Percentiles rank a stretch among this genome's conserved stretches.
Evolutionary conservation across 1,140 invertebrate species (phyloP).

Genomic region (Drosophila arawakana): DNA sequence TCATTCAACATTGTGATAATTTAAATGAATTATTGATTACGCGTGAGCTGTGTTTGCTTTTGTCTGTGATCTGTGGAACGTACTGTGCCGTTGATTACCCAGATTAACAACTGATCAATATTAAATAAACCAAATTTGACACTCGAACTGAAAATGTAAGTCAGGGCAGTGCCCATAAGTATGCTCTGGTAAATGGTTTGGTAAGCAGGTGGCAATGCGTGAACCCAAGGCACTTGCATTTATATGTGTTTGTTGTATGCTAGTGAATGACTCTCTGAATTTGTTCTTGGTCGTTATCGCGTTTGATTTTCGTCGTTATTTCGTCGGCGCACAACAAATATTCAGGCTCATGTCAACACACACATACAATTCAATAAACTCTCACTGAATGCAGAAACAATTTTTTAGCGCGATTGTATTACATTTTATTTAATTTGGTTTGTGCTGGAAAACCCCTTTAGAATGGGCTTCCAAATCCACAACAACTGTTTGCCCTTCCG

Average conservation of each 20-base stretch:
- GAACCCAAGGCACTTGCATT: not conserved
- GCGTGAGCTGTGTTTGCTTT: constrained; percentile 40
- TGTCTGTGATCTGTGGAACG: constrained; percentile 11
- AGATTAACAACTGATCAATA: constrained; percentile 72
- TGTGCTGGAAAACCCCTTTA: constrained; percentile 40
- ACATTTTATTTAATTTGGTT: constrained; percentile 54
- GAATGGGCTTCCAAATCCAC: constrained; percentile 35
- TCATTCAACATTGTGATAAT: not conserved
- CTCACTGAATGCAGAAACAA: constrained; percentile 18
- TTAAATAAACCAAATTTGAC: constrained; percentile 71
- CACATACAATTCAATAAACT: constrained; percentile 15
- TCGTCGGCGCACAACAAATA: constrained; percentile 1
- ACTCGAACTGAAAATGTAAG: constrained; percentile 4
- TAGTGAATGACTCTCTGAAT: constrained; percentile 15
- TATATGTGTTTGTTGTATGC: not conserved
- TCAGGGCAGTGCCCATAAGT: constrained; percentile 31
- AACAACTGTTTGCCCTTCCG: constrained; percentile 31
- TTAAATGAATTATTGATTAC: constrained; percentile 57
- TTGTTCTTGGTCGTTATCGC: constrained; percentile 53
- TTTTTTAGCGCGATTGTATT: constrained; percentile 46
- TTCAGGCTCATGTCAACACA: constrained; percentile 17
- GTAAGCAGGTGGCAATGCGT: constrained; percentile 2
- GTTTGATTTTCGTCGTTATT: constrained; percentile 29
- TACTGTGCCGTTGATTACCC: constrained; percentile 54
- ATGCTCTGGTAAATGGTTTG: constrained; percentile 33